Base-by-base conservation (phyloP, 2,888 invertebrate species). In the Cosmia trapezina region DNA sequence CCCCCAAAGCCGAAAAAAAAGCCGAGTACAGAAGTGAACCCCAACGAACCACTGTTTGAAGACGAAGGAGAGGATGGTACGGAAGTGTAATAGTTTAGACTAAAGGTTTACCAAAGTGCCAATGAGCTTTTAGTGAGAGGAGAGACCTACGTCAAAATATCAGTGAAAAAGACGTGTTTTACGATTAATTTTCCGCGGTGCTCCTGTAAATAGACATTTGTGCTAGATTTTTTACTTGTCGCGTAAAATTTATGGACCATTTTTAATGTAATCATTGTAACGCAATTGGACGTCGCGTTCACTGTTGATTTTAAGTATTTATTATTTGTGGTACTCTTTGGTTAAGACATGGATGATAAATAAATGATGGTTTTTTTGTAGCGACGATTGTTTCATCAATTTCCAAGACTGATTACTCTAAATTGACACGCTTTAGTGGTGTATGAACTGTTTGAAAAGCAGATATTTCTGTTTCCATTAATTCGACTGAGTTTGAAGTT, bases 41-140 rank as follows among this genome's bases (percentile, higher is more conserved):
- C 95, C 76, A 97, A 96, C 87, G 98, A 98, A 86, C 98, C 98
- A 76, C 94, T 98, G 80, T 98, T 98, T 90, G 98, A 98, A 91
- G 98, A 98, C 91, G 98, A 98, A 94, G 98, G 98, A 45, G 98
- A 98, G 91, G 98, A 98, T 86, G 98, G 98, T 83, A 98, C 98
- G 87, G 98, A 98, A 96, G 98, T 98, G 96, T 98, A 97, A 97
- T 95, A 94, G 83, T 86, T 78, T 85, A 88, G 84, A 87, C 87
- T 77, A 85, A 86, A 86, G 87, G 88, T 91, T 89, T 89, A 91
- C 91, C 93, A 92, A 94, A 94, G 95, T 95, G 95, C 95, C 96
- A 95, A 95, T 92, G 94, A 94, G 93, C 94, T 93, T 93, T 91
- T 93, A 93, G 93, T 92, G 92, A 92, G 91, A 86, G 84, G 82